Base-by-base conservation (phyloP, 2,113 vertebrate genomes). In the Hyperoodon ampullatus region DNA sequence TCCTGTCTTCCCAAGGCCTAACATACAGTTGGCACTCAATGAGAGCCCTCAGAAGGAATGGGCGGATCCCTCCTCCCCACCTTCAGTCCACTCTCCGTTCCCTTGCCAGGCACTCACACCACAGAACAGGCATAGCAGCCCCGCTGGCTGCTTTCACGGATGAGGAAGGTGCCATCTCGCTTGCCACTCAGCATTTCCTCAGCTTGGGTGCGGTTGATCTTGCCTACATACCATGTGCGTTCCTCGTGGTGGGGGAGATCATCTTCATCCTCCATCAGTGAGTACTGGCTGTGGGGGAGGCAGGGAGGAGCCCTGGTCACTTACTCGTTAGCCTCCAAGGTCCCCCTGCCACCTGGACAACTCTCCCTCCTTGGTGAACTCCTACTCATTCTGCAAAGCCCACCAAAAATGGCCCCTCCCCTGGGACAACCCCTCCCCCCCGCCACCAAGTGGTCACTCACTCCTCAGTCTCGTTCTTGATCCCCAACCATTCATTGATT, bases 401-500 rank as follows among this genome's bases (percentile, higher is more conserved):
- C 58, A 30, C 19, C 10, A 8, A 21, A 12, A 47, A 26, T 0
- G 8, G 19, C 39, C 77, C n/a, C 65, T 47, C 87, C 33, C 9
- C 53, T 3, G 21, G 44, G 68, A 77, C 96, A 98, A 98, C 91
- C 28, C 68, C 87, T 58, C 5, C 10, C 0, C 5, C 33, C 39
- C 21, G 9, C 12, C 3, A 58, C n/a, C 14, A 23, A 6, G 15
- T 1, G 3, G 23, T 58, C 53, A 98, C 99, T 99, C 96, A 99
- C 99, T 99, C 99, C 94, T 99, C 99, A 0, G 98, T 98, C 92
- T 99, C 99, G 0, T 99, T 99, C 96, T 98, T 99, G 97, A 99
- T 99, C 13, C 99, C 99, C 95, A 99, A 24, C 99, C 99, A 99
- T 93, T 99, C 99, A 2, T 99, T 99, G 98, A 99, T 99, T 70